Evolutionary conservation across 2,888 invertebrate species (phyloP).

Genomic region (Cosmopolites sordidus): DNA sequence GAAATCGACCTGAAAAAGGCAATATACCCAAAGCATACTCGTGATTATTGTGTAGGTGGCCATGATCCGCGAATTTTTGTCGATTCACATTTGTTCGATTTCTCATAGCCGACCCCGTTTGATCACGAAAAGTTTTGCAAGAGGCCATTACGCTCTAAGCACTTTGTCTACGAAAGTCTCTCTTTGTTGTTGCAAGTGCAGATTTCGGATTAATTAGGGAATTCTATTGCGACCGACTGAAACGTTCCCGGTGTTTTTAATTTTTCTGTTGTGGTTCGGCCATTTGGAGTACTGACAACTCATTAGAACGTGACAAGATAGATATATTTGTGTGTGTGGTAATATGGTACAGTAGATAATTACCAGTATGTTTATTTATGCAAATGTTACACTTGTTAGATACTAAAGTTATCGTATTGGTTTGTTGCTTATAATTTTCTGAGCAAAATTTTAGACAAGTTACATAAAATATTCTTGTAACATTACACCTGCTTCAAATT

Average conservation of each 20-base stretch:
- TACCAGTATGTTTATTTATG: conserved; percentile 1
- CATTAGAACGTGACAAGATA: too few species aligned
- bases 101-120: conserved; percentile 44
- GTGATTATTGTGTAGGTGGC: conserved; percentile 39
- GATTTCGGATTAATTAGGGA: background rate
- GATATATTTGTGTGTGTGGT: background rate
- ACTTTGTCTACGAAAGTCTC: conserved; percentile 24
- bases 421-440: too few species aligned
- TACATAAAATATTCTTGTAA: too few species aligned
- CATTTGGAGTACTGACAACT: too few species aligned
- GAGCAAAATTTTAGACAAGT: too few species aligned
- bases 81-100: conserved; percentile 43
- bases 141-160: conserved; percentile 23
- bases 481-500: too few species aligned
- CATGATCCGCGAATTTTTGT: conserved; percentile 38
- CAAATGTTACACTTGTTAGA: conserved; percentile 1
- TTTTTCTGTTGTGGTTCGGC: too few species aligned
- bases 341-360: background rate
- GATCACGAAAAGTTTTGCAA: conserved; percentile 38
- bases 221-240: background rate
- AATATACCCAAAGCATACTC: conserved; percentile 11
- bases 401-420: background rate
- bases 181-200: conserved; percentile 6
- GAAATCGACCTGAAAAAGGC: conserved; percentile 17
- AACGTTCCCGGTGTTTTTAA: too few species aligned